phyloP scores from a whole-genome alignment of 2,797 vertebrate genomes.

The Takifugu ocellatus region DNA sequence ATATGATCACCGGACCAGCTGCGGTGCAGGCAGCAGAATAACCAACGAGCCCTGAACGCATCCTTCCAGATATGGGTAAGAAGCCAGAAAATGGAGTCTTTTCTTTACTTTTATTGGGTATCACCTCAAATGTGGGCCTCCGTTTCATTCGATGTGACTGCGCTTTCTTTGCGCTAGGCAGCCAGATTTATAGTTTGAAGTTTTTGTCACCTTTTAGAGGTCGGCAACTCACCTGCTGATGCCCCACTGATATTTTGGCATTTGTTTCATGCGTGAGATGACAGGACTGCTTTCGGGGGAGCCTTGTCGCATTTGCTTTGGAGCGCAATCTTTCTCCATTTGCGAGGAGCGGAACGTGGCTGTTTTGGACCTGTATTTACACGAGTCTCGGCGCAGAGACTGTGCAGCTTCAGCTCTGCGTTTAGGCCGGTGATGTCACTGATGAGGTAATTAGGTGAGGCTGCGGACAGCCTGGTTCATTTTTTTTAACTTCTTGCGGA shows the following conservation, averaged over 20 bases:
- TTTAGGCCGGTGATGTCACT: constrained; percentile 17
- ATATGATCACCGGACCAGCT: constrained; percentile 64
- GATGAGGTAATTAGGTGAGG: constrained; percentile 48
- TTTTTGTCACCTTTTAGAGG: constrained; percentile 29
- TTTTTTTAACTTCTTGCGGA: not conserved
- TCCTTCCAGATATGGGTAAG: constrained; percentile 78
- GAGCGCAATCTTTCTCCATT: constrained; percentile 46
- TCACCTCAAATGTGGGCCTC: not conserved
- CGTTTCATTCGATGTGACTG: constrained; percentile 15
- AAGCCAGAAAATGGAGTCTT: constrained; percentile 7
- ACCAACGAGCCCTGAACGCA: constrained; percentile 50
- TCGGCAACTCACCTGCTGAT: constrained; percentile 43
- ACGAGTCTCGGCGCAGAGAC: not conserved
- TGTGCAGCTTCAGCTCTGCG: not conserved
- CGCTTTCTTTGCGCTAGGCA: not conserved
- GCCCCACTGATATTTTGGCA: constrained; percentile 49
- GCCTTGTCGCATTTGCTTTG: constrained; percentile 57
- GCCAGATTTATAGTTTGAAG: constrained; percentile 18
- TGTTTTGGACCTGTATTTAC: constrained; percentile 17
- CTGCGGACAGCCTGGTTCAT: constrained; percentile 10
- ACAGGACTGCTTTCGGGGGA: constrained; percentile 42
- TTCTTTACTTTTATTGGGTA: constrained; percentile 4
- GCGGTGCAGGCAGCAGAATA: constrained; percentile 42
- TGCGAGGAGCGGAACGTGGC: constrained; percentile 28
- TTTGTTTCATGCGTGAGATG: constrained; percentile 63